phyloP scores from a whole-genome alignment of 2,113 vertebrate genomes.

The Desmodus rotundus region DNA sequence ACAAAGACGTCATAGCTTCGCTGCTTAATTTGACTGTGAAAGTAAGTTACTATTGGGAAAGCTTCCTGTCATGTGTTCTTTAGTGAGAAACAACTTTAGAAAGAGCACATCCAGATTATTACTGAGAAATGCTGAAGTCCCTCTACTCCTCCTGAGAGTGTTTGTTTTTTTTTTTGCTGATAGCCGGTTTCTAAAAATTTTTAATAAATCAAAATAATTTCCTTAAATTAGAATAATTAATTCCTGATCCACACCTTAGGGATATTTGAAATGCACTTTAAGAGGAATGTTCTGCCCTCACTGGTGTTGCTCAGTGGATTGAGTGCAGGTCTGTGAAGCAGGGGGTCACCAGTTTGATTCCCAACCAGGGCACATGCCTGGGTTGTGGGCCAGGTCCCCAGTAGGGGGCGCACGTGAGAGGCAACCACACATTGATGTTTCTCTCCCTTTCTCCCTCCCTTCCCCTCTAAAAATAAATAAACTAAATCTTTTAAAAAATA shows the following conservation, averaged over 20 bases:
- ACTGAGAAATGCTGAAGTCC: background rate
- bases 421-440: no score
- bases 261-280: slow-evolving; percentile 21
- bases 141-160: slow-evolving; percentile 52
- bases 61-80: slow-evolving; percentile 58
- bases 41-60: slow-evolving; percentile 22
- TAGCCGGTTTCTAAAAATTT: background rate
- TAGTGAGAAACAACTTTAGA: slow-evolving; percentile 65
- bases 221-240: slow-evolving; percentile 19
- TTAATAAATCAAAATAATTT: background rate
- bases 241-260: slow-evolving; percentile 33
- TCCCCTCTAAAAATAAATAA: no score
- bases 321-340: no score
- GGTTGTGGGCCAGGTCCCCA: no score
- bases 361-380: no score
- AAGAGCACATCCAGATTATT: slow-evolving; percentile 20
- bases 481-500: no score
- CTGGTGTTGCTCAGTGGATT: no score
- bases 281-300: background rate
- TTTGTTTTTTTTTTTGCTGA: slow-evolving; percentile 17
- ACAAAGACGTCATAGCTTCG: slow-evolving; percentile 39
- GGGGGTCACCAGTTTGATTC: no score
- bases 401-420: no score
- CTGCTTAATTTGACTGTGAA: slow-evolving; percentile 33
- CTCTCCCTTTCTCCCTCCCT: no score